Evolutionary conservation across 2,113 vertebrate species (phyloP).

Genomic region (Ammodramus savannarum): DNA sequence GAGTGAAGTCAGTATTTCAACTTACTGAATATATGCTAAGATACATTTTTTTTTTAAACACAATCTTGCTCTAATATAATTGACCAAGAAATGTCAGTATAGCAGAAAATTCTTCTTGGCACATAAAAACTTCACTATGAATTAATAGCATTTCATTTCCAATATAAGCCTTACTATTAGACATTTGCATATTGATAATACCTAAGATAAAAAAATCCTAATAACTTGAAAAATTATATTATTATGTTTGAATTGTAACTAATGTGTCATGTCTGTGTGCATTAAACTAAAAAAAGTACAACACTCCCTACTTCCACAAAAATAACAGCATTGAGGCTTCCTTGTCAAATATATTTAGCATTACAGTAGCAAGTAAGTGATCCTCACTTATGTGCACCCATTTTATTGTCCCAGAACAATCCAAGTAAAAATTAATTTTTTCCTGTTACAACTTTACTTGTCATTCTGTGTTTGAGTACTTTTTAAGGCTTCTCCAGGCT

Average conservation of each 20-base stretch:
- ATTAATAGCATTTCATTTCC: background rate
- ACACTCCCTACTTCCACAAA: background rate
- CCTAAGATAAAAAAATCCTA: background rate
- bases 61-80: background rate
- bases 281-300: background rate
- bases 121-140: background rate
- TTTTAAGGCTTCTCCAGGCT: conserved; percentile 6
- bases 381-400: background rate
- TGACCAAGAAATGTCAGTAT: background rate
- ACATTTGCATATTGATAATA: background rate
- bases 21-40: background rate
- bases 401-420: background rate
- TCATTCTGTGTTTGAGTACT: background rate
- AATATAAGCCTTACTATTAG: background rate
- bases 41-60: background rate
- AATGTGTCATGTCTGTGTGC: background rate
- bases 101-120: background rate
- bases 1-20: background rate
- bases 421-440: background rate
- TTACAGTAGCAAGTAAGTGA: background rate
- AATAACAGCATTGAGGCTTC: background rate
- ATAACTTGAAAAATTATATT: background rate
- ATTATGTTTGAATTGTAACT: background rate
- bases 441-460: background rate
- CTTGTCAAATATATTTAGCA: background rate